Base-by-base conservation (phyloP, 2,888 invertebrate genomes). In the Cremastinae sp. region DNA sequence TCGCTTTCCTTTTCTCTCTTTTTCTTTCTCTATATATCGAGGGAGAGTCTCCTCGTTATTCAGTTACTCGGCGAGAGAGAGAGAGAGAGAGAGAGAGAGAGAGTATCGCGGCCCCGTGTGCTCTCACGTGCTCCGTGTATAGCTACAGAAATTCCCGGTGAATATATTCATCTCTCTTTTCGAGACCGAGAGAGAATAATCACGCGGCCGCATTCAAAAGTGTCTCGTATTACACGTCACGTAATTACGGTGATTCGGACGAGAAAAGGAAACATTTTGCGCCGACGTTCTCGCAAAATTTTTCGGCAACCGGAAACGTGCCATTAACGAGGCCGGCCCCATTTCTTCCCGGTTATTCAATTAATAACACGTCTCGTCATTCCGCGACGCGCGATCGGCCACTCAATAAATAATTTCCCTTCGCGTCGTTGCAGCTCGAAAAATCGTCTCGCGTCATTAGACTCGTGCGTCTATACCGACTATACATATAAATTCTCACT, bases 361-460 rank as follows among this genome's bases (percentile, higher is more conserved):
- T 28, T 28, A 28, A 28, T 28, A 28, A 28, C 28, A 28, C 28
- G 28, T 28, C 28, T 28, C 28, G 28, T 28, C 28, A 28, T 28
- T 28, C 28, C 28, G 2, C 28, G 28, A n/a, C 8, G 41, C 2
- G 22, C 12, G 41, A 14, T 65, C 28, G 10, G 20, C 22, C 20
- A 55, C 18, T 41, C 41, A 41, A 65, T 65, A 22, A 65, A n/a
- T 53, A 65, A 53, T 53, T 39, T 65, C 28, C 28, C 2, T 2
- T 3, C 28, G 28, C 28, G 28, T 28, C 28, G 28, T 5, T 3
- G 28, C 28, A 28, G 28, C 28, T 5, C 28, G 28, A 28, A 61
- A 53, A 71, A 66, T 53, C 41, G 70, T 59, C 41, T 65, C 66
- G 71, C 56, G 37, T 75, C 71, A 71, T 75, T 75, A 66, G 71